These are phyloP conservation scores for Hermaeophaga mercurialis DNA, from an alignment of 2,888 invertebrate species.

Conservation along the genomic window DNA sequence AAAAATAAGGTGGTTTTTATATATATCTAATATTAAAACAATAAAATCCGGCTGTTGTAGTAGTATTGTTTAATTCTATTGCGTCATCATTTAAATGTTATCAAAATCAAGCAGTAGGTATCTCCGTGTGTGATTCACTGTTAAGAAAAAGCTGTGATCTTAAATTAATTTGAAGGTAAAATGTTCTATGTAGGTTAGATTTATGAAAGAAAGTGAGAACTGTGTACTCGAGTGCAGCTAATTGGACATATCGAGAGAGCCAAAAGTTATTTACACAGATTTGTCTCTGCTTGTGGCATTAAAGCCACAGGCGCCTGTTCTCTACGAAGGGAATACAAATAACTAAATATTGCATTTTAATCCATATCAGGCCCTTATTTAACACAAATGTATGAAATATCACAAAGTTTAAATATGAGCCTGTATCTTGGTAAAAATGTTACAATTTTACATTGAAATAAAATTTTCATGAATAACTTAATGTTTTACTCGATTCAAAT, in stretches of 20 bases:
- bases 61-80: constrained; percentile 25
- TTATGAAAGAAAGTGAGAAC: constrained; percentile 31
- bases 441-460: not conserved
- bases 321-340: constrained; percentile 37
- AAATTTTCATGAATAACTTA: too few relatives aligned
- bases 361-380: not conserved
- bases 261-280: constrained; percentile 30
- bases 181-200: constrained; percentile 36
- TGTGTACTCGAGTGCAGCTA: constrained; percentile 30
- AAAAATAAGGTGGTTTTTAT: too few relatives aligned
- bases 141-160: constrained; percentile 38
- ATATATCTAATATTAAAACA: too few relatives aligned
- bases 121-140: constrained; percentile 34
- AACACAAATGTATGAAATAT: too few relatives aligned
- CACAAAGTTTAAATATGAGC: not conserved
- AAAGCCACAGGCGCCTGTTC: constrained; percentile 41
- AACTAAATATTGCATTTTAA: constrained; percentile 1
- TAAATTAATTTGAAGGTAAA: constrained; percentile 38
- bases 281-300: constrained; percentile 44
- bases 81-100: constrained; percentile 26
- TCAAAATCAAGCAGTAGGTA: constrained; percentile 31
- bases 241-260: constrained; percentile 31
- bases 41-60: too few relatives aligned
- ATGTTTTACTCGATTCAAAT: too few relatives aligned
- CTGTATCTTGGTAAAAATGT: not conserved